A percentile compares a stretch with the other conserved stretches of the same genome.
Conservation (phyloP, 2,888 invertebrate species). For the Rhagonycha fulva region DNA sequence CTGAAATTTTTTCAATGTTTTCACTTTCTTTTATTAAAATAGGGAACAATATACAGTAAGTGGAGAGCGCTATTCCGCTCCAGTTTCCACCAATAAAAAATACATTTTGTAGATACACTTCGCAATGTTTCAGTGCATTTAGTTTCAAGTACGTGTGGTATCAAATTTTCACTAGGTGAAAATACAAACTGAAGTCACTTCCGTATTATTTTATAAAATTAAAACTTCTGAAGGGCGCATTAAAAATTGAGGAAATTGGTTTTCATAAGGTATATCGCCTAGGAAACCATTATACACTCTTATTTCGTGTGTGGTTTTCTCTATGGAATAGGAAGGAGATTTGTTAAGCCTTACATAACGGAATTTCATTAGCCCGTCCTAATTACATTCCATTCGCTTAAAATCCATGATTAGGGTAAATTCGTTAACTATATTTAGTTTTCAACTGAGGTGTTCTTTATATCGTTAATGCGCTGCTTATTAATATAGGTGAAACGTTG, state of each 20-base stretch:
- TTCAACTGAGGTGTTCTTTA: constrained; percentile 4
- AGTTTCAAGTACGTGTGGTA: not conserved
- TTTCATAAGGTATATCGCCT: not conserved
- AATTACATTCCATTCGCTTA: constrained; percentile 33
- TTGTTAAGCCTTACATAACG: constrained; percentile 30
- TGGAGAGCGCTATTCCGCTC: not conserved
- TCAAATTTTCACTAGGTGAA: not conserved
- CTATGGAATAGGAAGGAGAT: constrained; percentile 2
- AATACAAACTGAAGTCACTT: not conserved
- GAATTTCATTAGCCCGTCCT: constrained; percentile 37
- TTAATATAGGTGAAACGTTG: not conserved
- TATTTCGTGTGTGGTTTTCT: not conserved
- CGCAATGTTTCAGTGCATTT: not conserved
- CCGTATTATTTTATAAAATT: not conserved
- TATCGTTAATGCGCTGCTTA: not conserved
- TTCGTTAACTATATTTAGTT: constrained; percentile 8
- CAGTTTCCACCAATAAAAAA: not conserved
- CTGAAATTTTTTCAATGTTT: not conserved
- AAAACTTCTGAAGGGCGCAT: not conserved
- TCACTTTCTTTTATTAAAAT: not conserved
- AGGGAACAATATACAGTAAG: not conserved
- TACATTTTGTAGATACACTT: not conserved
- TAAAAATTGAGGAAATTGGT: not conserved
- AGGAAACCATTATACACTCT: not conserved
- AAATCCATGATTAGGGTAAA: constrained; percentile 13